phyloP scores from a whole-genome alignment of 1,140 invertebrate genomes.

The Lordiphosa stackelbergi region DNA sequence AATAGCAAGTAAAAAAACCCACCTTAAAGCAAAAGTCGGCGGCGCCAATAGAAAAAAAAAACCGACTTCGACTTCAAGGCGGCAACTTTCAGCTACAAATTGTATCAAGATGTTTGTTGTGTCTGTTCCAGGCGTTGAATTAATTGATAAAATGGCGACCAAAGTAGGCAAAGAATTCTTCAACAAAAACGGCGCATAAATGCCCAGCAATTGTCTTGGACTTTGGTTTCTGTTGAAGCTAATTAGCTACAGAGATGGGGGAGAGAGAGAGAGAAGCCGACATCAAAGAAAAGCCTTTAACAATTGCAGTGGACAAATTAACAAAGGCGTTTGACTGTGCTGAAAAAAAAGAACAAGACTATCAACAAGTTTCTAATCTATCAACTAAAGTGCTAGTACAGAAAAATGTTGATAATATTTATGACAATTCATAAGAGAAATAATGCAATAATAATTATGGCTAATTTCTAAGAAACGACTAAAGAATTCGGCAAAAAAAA shows the following conservation, averaged over 20 bases:
- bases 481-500: too few relatives aligned
- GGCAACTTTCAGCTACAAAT: slow-evolving; percentile 41
- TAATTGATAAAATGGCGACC: slow-evolving; percentile 48
- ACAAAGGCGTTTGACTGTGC: too few relatives aligned
- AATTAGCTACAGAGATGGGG: not conserved
- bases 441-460: too few relatives aligned
- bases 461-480: too few relatives aligned
- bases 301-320: too few relatives aligned
- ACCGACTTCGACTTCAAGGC: slow-evolving; percentile 11
- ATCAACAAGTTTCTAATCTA: too few relatives aligned
- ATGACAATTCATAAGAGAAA: too few relatives aligned
- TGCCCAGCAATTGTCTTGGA: slow-evolving; percentile 50
- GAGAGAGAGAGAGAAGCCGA: not conserved
- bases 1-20: slow-evolving; percentile 36
- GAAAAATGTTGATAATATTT: too few relatives aligned
- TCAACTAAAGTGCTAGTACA: too few relatives aligned
- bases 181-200: slow-evolving; percentile 23
- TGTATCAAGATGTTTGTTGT: slow-evolving; percentile 58
- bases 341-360: too few relatives aligned
- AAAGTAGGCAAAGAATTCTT: slow-evolving; percentile 30
- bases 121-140: slow-evolving; percentile 37
- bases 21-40: slow-evolving; percentile 1
- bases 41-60: slow-evolving; percentile 9
- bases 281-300: not conserved
- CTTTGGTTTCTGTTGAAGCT: slow-evolving; percentile 4